Base-by-base conservation (phyloP, 2,888 invertebrate genomes). In the Gari tellinella region DNA sequence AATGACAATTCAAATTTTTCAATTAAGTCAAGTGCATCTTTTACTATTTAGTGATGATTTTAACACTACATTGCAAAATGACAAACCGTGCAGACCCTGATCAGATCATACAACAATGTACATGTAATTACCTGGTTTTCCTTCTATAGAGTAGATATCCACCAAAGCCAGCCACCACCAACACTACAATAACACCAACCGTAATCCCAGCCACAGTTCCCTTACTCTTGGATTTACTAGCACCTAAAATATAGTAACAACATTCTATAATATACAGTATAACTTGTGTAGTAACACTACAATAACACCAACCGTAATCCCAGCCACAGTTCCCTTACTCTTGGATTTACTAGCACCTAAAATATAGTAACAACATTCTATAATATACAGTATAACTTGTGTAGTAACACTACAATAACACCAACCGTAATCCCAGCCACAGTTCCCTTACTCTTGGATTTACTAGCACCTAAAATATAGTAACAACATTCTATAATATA, bases 361-460 rank as follows among this genome's bases (percentile, higher is more conserved):
- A 40, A 14, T 45, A n/a, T n/a, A n/a, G n/a, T n/a, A n/a, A n/a
- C n/a, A n/a, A n/a, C n/a, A n/a, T n/a, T n/a, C n/a, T n/a, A n/a
- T n/a, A n/a, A n/a, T n/a, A n/a, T n/a, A n/a, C n/a, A n/a, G n/a
- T n/a, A n/a, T n/a, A n/a, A n/a, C n/a, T n/a, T n/a, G n/a, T n/a
- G n/a, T n/a, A n/a, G n/a, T n/a, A 67, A 17, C 12, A 68, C 55
- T 40, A 73, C 25, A 12, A 83, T 40, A 21, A 76, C 17, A 0
- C 78, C 83, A 7, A 83, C 63, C 15, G 80, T 66, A 37, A 83
- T 74, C 15, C 78, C 83, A 37, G 75, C 79, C 12, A 82, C 72
- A 15, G 76, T 67, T 0, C 78, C 80, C 12, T 60, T 53, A 15
- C 51, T 31, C 60, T 77, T 43, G 10, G 48, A 15, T 2, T 25